phyloP scores from a whole-genome alignment of 1,140 invertebrate species.

The Pseudoatta argentina region DNA sequence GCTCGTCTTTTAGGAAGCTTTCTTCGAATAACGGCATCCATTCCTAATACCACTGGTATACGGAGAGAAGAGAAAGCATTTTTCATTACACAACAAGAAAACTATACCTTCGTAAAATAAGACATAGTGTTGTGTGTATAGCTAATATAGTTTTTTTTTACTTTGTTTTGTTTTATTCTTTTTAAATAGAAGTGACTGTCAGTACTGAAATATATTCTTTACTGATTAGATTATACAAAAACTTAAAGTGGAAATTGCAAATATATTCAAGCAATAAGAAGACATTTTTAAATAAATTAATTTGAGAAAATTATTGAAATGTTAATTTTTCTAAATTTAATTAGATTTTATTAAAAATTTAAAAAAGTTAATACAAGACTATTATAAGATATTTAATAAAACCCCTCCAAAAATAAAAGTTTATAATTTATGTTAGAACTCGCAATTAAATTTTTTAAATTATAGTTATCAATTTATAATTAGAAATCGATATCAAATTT shows the following conservation, averaged over 20 bases:
- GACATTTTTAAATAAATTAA: background rate
- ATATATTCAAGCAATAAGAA: background rate
- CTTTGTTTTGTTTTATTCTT: slow-evolving; percentile 3
- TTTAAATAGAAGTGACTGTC: background rate
- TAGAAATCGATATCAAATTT: background rate
- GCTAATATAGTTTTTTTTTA: background rate
- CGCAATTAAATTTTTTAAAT: slow-evolving; percentile 1
- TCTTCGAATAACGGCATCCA: slow-evolving; percentile 37
- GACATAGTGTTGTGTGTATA: background rate
- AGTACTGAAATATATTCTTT: background rate
- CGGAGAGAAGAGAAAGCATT: background rate
- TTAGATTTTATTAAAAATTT: background rate
- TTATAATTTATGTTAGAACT: background rate
- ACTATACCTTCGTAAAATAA: background rate
- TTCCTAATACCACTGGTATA: background rate
- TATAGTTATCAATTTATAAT: background rate
- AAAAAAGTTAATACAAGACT: background rate
- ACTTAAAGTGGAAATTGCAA: background rate
- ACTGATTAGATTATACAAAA: background rate
- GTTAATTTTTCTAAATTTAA: background rate
- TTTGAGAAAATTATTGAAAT: background rate
- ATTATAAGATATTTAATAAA: background rate
- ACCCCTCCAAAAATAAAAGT: background rate
- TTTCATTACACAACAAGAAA: slow-evolving; percentile 15
- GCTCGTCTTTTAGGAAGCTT: slow-evolving; percentile 21